Conservation (phyloP, 2,797 vertebrate genomes). For the Myotis myotis region DNA sequence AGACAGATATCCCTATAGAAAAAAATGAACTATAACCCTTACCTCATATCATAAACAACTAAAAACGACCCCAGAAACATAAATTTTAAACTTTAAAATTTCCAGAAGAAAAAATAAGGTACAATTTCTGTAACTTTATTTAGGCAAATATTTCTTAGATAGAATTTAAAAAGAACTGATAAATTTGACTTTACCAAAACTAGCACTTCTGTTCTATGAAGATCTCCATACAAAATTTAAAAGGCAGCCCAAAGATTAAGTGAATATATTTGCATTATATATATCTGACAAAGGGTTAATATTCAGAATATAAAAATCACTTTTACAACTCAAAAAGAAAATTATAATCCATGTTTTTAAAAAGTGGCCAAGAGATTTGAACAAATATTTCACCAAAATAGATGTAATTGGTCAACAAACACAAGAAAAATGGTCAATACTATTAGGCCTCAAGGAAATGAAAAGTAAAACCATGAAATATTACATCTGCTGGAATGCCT, state of each 20-base stretch:
- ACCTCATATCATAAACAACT: background rate
- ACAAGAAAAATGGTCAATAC: background rate
- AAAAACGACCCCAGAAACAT: background rate
- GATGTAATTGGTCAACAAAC: background rate
- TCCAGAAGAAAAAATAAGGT: background rate
- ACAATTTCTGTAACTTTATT: background rate
- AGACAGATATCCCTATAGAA: background rate
- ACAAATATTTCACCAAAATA: background rate
- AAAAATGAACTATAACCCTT: background rate
- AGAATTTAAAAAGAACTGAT: background rate
- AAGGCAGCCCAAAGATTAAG: background rate
- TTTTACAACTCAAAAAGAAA: background rate
- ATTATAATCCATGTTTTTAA: background rate
- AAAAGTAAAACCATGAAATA: background rate
- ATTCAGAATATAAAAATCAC: constrained; percentile 2
- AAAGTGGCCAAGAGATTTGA: background rate
- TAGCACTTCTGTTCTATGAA: background rate
- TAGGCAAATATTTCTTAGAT: background rate
- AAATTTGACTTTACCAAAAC: background rate
- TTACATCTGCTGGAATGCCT: background rate
- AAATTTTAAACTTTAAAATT: background rate
- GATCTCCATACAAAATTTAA: background rate
- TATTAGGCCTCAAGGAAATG: background rate
- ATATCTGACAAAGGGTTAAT: background rate
- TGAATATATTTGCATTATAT: background rate